Percentiles rank a stretch among this genome's conserved stretches.
phyloP scores from a whole-genome alignment of 2,113 vertebrate species.

The Romanogobio albipinnatus region DNA sequence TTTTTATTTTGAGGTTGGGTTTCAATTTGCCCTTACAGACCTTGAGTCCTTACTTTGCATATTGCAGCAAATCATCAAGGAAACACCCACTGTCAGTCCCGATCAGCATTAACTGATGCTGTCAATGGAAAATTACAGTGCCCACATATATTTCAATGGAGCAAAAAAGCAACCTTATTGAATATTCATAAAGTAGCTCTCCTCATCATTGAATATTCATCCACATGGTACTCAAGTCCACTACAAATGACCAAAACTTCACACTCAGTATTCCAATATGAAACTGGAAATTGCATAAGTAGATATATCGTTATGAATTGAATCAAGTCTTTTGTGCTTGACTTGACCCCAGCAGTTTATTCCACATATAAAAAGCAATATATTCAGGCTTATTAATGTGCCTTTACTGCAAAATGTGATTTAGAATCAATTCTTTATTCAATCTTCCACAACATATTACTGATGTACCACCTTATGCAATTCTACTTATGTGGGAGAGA shows the following conservation, averaged over 20 bases:
- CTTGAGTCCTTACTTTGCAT: constrained; percentile 14
- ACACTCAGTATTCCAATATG: neutral
- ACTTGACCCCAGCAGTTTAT: neutral
- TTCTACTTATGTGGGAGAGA: no score
- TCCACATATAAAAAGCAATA: neutral
- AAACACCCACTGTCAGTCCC: constrained; percentile 34
- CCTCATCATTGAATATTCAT: constrained; percentile 35
- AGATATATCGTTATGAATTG: neutral
- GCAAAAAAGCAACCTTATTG: constrained; percentile 44
- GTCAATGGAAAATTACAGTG: neutral
- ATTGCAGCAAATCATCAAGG: neutral
- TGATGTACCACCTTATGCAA: no score
- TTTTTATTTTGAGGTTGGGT: constrained; percentile 29
- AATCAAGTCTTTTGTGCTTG: neutral
- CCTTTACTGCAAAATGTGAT: neutral
- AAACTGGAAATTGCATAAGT: neutral
- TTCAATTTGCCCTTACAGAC: constrained; percentile 35
- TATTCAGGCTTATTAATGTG: neutral
- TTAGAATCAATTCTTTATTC: neutral
- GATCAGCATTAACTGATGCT: constrained; percentile 14
- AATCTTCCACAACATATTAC: neutral
- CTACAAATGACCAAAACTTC: constrained; percentile 30
- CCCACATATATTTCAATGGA: constrained; percentile 53
- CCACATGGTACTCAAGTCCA: neutral
- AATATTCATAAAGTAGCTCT: constrained; percentile 28